Conservation (phyloP, 1,140 invertebrate species). For the Luehdorfia chinensis region DNA sequence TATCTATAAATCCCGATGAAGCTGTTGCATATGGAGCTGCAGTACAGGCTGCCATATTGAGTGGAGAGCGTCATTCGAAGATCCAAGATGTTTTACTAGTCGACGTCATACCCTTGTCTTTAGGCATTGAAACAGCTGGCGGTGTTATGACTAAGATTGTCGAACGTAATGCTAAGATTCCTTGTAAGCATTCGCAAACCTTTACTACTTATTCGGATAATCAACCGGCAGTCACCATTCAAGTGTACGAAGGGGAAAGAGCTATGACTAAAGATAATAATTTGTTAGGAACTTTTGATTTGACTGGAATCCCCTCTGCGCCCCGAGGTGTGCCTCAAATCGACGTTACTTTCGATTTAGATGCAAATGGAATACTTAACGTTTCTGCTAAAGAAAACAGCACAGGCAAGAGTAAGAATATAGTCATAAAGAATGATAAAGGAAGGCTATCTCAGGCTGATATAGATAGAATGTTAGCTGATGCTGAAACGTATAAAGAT, state of each 20-base stretch:
- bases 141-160: constrained; percentile 82
- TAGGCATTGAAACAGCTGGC: constrained; percentile 80
- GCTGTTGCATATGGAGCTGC: constrained; percentile 75
- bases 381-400: constrained; percentile 80
- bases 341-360: constrained; percentile 82
- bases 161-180: constrained; percentile 79
- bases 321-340: constrained; percentile 88
- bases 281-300: constrained; percentile 85
- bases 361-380: constrained; percentile 85
- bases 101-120: constrained; percentile 76
- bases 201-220: constrained; percentile 84
- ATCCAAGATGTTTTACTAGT: constrained; percentile 77
- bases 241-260: constrained; percentile 84
- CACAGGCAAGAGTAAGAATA: constrained; percentile 86
- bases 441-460: constrained; percentile 92
- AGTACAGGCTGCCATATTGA: constrained; percentile 70
- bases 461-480: constrained; percentile 92
- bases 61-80: constrained; percentile 76
- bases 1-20: constrained; percentile 77
- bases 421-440: constrained; percentile 96
- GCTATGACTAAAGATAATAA: constrained; percentile 90
- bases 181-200: constrained; percentile 80
- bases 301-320: constrained; percentile 89
- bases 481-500: constrained; percentile 84
- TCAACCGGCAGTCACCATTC: constrained; percentile 82